Percentiles rank a stretch among this genome's conserved stretches.
phyloP scores from a whole-genome alignment of 2,888 invertebrate genomes.

The Dasysyrphus tricinctus region DNA sequence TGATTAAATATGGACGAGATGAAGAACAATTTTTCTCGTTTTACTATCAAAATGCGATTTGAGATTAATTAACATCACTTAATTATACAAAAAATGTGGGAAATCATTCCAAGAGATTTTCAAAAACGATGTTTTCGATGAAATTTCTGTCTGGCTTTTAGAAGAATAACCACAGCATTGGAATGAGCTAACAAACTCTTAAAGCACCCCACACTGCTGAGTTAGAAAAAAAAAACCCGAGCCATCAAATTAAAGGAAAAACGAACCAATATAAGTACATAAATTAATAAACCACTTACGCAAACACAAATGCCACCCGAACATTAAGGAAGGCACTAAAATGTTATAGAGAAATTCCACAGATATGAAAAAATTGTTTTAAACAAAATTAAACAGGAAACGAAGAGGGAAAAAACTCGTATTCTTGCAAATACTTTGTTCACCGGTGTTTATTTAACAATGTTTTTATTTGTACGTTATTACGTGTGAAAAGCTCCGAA shows the following conservation, averaged over 20 bases:
- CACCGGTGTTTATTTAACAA: not conserved
- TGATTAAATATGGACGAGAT: not conserved
- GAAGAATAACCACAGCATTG: not conserved
- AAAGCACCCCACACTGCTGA: conserved; percentile 44
- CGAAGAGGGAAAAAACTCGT: not conserved
- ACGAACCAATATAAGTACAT: conserved; percentile 31
- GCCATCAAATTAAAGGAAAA: not conserved
- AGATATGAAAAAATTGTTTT: not conserved
- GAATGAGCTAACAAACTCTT: conserved; percentile 22
- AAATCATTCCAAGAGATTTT: not conserved
- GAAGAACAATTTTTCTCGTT: not conserved
- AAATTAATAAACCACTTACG: conserved; percentile 47
- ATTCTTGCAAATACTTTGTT: not conserved
- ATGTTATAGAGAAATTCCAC: not conserved
- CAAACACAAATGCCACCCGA: conserved; percentile 27
- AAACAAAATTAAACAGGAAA: not conserved
- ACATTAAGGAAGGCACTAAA: conserved; percentile 1
- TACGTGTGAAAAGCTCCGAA: not conserved
- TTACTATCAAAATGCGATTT: not conserved
- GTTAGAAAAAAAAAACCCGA: conserved; percentile 24
- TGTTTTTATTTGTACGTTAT: not conserved
- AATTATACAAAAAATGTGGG: not conserved
- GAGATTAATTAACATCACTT: not conserved
- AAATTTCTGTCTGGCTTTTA: not conserved
- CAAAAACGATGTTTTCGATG: not conserved